A percentile compares a stretch with the other conserved stretches of the same genome.
Conservation (phyloP, 1,140 invertebrate genomes). For the Hyles euphorbiae region DNA sequence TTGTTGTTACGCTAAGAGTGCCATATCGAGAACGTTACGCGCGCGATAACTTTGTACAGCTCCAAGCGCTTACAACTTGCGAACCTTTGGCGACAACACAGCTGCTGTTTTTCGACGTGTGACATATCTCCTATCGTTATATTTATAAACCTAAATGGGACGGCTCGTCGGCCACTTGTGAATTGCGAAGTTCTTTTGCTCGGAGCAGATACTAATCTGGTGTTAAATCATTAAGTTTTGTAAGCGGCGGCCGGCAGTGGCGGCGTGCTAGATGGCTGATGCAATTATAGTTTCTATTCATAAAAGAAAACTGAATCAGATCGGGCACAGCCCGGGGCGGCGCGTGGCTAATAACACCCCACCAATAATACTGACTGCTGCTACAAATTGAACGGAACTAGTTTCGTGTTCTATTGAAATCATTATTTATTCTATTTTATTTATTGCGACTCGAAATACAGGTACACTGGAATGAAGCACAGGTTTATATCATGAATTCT, state of each 20-base stretch:
- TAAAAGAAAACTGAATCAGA: conserved; percentile 58
- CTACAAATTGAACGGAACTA: conserved; percentile 58
- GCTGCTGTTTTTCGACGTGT: conserved; percentile 17
- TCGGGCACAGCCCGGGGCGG: conserved; percentile 46
- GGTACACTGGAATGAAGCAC: neutral
- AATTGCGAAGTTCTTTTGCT: conserved; percentile 34
- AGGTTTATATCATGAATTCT: too few species aligned
- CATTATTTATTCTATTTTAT: conserved; percentile 37
- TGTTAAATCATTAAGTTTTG: conserved; percentile 50
- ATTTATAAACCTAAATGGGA: conserved; percentile 39
- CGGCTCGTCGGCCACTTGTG: conserved; percentile 9
- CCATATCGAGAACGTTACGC: conserved; percentile 60
- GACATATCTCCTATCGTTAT: conserved; percentile 35
- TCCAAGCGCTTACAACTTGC: neutral
- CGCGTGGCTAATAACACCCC: conserved; percentile 58
- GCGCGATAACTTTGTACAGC: conserved; percentile 58
- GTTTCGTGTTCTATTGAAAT: conserved; percentile 44
- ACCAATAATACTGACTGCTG: conserved; percentile 45
- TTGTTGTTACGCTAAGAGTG: conserved; percentile 61
- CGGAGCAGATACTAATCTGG: conserved; percentile 46
- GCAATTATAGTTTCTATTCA: conserved; percentile 55
- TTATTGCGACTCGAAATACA: conserved; percentile 13
- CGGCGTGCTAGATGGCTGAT: conserved; percentile 30
- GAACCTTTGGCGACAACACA: conserved; percentile 13
- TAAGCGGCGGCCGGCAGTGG: conserved; percentile 33